phyloP scores from a whole-genome alignment of 2,797 vertebrate genomes.

The Meda fulgida region DNA sequence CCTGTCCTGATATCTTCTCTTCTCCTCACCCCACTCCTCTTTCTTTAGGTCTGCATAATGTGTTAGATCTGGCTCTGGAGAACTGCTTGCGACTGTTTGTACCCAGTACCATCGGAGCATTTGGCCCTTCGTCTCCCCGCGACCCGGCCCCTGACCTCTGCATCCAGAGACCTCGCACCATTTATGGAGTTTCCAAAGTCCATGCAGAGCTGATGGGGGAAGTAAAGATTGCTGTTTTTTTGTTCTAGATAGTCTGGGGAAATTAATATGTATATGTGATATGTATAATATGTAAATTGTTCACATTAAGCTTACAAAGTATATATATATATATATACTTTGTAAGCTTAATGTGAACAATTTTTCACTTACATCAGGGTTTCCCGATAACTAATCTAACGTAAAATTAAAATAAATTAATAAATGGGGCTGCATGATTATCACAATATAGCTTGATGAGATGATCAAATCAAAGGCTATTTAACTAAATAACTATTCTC shows the following conservation, averaged over 20 bases:
- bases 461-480: not conserved
- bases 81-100: conserved; percentile 83
- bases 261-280: not conserved
- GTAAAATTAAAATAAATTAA: not conserved
- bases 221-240: conserved; percentile 64
- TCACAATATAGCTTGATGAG: not conserved
- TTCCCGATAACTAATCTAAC: not conserved
- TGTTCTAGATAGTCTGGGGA: not conserved
- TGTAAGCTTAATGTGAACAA: not conserved
- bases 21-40: conserved; percentile 1
- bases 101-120: conserved; percentile 84
- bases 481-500: not conserved
- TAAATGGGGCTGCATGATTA: not conserved
- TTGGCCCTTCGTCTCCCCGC: conserved; percentile 82
- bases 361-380: not conserved
- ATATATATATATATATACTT: not conserved
- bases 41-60: conserved; percentile 79
- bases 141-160: conserved; percentile 83
- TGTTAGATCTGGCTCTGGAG: conserved; percentile 81
- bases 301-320: too few species aligned
- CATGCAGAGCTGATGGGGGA: conserved; percentile 85
- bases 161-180: conserved; percentile 82
- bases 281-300: too few species aligned
- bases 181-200: conserved; percentile 85
- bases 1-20: conserved; percentile 12